These are phyloP conservation scores for Melanchra persicariae DNA, from an alignment of 2,888 invertebrate genomes.

Conservation along the genomic window DNA sequence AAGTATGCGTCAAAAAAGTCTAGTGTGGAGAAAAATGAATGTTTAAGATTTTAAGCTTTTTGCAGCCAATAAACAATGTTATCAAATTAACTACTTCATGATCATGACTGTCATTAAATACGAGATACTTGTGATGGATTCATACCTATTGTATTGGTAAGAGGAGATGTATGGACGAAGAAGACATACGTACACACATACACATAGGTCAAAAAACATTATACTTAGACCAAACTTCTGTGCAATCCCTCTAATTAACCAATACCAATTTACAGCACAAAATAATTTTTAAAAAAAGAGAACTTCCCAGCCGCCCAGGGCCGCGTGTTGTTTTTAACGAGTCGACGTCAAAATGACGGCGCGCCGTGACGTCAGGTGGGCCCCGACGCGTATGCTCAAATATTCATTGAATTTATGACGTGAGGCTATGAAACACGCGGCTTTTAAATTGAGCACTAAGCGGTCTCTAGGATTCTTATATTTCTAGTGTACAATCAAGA, in stretches of 20 bases:
- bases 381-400: constrained; percentile 48
- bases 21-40: too few relatives aligned
- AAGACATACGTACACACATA: too few relatives aligned
- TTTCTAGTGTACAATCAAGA: too few relatives aligned
- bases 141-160: too few relatives aligned
- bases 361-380: constrained; percentile 52
- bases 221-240: neutral
- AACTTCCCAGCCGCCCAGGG: neutral
- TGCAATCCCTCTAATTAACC: neutral
- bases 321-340: constrained; percentile 44
- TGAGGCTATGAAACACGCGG: constrained; percentile 30
- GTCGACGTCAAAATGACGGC: constrained; percentile 63
- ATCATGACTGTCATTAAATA: too few relatives aligned
- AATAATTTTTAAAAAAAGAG: neutral
- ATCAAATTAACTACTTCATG: too few relatives aligned
- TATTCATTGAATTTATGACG: constrained; percentile 61
- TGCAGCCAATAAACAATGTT: too few relatives aligned
- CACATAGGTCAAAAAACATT: neutral
- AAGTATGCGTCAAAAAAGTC: too few relatives aligned
- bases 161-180: too few relatives aligned
- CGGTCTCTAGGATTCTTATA: too few relatives aligned
- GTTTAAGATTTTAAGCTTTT: too few relatives aligned
- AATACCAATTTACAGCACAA: constrained; percentile 1
- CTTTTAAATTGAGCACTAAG: neutral
- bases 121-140: too few relatives aligned